Percentiles rank a stretch among this genome's conserved stretches.
phyloP scores from a whole-genome alignment of 2,797 vertebrate species.

The Novumbra hubbsi region DNA sequence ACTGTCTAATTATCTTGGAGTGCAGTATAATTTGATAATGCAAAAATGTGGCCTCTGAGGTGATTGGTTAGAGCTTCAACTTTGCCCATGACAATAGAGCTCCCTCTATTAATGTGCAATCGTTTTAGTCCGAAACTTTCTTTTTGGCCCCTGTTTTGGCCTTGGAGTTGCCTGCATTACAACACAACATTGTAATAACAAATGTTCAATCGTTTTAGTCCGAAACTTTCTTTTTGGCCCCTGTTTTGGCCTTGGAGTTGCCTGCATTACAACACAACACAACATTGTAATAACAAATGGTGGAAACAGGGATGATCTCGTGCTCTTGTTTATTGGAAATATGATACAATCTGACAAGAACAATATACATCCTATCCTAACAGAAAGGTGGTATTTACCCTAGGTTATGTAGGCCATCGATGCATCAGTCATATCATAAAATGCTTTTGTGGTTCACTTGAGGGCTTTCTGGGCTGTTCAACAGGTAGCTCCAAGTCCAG shows the following conservation, averaged over 20 bases:
- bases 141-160: not conserved
- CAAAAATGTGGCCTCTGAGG: too few relatives aligned
- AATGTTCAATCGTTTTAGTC: too few relatives aligned
- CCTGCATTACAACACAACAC: constrained; percentile 6
- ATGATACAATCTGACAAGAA: constrained; percentile 67
- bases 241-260: not conserved
- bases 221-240: not conserved
- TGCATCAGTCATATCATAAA: constrained; percentile 1
- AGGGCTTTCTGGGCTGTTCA: not conserved
- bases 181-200: constrained; percentile 33
- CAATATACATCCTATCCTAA: constrained; percentile 59
- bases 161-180: not conserved
- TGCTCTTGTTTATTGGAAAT: constrained; percentile 76
- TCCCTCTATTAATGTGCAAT: not conserved
- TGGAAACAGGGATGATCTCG: constrained; percentile 50
- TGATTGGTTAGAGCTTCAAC: too few relatives aligned
- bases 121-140: not conserved
- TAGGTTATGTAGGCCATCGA: constrained; percentile 16
- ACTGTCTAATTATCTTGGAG: too few relatives aligned
- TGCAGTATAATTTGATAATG: too few relatives aligned
- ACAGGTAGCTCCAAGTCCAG: not conserved
- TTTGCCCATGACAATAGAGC: too few relatives aligned
- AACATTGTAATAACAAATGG: constrained; percentile 44
- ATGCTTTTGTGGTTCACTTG: constrained; percentile 9
- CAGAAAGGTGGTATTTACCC: constrained; percentile 45